Base-by-base conservation (phyloP, 2,113 vertebrate species). In the Turdus rufiventris region DNA sequence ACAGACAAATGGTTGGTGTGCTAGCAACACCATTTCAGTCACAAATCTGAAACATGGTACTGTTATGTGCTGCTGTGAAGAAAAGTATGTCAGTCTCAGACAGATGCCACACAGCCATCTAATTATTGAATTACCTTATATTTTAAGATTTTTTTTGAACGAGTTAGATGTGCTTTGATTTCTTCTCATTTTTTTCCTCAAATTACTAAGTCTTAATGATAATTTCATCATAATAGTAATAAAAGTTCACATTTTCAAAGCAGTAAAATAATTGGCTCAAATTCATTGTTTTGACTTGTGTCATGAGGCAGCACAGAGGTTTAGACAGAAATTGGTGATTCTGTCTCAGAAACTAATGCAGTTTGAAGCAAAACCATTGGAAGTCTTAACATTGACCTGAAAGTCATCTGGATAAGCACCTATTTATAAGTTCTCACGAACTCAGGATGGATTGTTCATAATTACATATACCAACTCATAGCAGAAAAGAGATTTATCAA, bases 91-190 rank as follows among this genome's bases (percentile, higher is more conserved):
- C 71, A 24, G 28, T 68, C 54, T 62, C 58, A 79, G 33, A 36
- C 67, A 91, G 68, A 56, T 0, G 0, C 12, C 48, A 38, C 34
- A 38, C 9, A 73, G 16, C 7, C 19, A 61, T 47, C 48, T 88
- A 62, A 93, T 90, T 90, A 75, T 75, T 92, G 68, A 60, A 85
- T 93, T 91, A 93, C 36, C n/a, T 58, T 34, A 9, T 62, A 65
- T 88, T 82, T 84, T 61, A 60, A 84, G 25, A 17, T 20, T 62
- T 23, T 72, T 79, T 93, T 77, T 31, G 18, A 50, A 28, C 1
- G 1, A 76, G 9, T 84, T 66, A 62, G 11, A 42, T 56, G 24
- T 58, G 8, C 38, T 82, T 66, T 33, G 7, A 38, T 77, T 88
- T 88, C 38, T 33, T 60, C 33, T 26, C 9, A 70, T 62, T 56